phyloP scores from a whole-genome alignment of 2,113 vertebrate species.

The Heloderma charlesbogerti region DNA sequence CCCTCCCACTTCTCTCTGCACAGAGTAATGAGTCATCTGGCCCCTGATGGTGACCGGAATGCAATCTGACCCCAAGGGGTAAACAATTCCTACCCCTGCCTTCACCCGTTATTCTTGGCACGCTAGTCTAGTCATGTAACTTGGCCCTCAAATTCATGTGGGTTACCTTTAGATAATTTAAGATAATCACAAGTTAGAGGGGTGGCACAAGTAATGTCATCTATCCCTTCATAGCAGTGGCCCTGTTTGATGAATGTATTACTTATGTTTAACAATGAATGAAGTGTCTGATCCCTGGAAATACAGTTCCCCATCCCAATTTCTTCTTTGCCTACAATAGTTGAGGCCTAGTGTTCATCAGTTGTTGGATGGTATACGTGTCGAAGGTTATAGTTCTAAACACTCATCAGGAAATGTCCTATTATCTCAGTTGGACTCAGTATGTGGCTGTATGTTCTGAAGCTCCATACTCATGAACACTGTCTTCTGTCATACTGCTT shows the following conservation, averaged over 20 bases:
- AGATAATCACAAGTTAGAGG: background rate
- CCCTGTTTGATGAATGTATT: too few relatives aligned
- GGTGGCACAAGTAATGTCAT: background rate
- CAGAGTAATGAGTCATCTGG: too few relatives aligned
- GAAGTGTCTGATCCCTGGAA: background rate
- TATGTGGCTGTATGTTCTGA: background rate
- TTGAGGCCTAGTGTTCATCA: background rate
- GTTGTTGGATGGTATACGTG: background rate
- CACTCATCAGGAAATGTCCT: background rate
- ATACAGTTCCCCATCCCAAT: too few relatives aligned
- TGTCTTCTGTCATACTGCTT: background rate
- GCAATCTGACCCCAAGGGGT: too few relatives aligned
- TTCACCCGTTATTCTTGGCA: background rate
- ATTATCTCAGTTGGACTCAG: background rate
- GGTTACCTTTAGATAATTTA: background rate
- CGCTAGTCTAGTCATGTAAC: background rate
- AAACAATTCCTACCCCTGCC: too few relatives aligned
- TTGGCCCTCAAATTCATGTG: background rate
- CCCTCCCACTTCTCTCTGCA: too few relatives aligned
- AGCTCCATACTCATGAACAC: background rate
- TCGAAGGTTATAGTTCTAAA: background rate
- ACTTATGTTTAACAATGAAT: background rate
- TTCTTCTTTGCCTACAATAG: background rate
- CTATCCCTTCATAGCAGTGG: background rate
- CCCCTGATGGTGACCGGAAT: too few relatives aligned